phyloP scores from a whole-genome alignment of 2,797 vertebrate species.

The Aythya fuligula region DNA sequence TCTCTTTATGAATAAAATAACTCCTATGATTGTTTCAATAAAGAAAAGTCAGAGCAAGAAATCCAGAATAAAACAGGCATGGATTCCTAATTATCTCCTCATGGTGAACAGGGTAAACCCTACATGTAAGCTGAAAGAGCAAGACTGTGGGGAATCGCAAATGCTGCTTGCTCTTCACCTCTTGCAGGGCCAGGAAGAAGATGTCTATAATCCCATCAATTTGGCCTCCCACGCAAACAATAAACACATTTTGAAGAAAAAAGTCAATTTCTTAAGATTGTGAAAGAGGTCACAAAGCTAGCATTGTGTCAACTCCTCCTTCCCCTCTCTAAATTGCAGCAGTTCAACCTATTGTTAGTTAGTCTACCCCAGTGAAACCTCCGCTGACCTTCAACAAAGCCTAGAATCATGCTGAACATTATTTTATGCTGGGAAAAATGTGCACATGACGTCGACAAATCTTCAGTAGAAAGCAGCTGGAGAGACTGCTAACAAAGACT shows the following conservation, averaged over 20 bases:
- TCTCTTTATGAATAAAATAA: background rate
- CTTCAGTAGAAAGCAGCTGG: background rate
- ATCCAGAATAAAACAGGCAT: background rate
- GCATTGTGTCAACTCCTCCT: background rate
- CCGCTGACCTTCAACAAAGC: background rate
- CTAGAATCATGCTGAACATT: background rate
- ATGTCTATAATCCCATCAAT: background rate
- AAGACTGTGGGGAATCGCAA: background rate
- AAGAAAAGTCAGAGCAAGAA: background rate
- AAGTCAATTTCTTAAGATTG: background rate
- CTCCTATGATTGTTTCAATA: background rate
- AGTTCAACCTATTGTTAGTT: background rate
- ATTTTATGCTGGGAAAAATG: background rate
- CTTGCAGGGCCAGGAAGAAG: background rate
- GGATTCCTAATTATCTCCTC: background rate
- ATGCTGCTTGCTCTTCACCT: background rate
- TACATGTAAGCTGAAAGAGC: background rate
- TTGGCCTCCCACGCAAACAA: background rate
- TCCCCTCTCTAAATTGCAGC: background rate
- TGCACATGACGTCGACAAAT: background rate
- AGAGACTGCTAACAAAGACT: background rate
- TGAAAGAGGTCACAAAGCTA: background rate
- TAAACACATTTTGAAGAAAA: fast-evolving
- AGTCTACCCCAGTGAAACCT: background rate
- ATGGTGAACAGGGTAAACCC: background rate